Percentiles rank a stretch among this genome's conserved stretches.
Evolutionary conservation across 2,113 vertebrate genomes (phyloP).

Genomic region (Thalassarche chlororhynchos): DNA sequence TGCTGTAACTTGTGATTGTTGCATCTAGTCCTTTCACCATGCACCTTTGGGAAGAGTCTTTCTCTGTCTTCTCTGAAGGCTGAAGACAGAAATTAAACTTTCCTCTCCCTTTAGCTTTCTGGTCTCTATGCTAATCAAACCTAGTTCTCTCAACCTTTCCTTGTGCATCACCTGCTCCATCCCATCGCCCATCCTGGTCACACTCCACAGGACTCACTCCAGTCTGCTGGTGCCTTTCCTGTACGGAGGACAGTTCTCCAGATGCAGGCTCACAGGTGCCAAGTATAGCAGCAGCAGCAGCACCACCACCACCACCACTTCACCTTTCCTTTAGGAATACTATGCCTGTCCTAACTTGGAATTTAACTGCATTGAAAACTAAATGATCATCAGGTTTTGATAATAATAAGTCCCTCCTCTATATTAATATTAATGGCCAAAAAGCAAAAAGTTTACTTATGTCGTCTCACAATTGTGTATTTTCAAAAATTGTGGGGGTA

Average conservation of each 20-base stretch:
- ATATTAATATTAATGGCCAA: neutral
- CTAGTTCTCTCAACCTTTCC: neutral
- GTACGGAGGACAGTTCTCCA: neutral
- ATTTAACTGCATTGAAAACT: neutral
- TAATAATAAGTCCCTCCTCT: neutral
- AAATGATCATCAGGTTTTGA: neutral
- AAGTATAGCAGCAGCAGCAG: neutral
- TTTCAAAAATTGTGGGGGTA: neutral
- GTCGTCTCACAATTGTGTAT: neutral
- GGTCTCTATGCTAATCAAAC: neutral
- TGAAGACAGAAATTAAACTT: neutral
- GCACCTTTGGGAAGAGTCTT: neutral
- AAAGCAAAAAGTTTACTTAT: neutral
- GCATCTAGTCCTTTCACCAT: neutral
- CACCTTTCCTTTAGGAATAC: neutral
- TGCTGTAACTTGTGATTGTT: neutral
- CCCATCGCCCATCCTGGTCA: neutral
- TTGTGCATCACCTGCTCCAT: neutral
- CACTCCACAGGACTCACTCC: neutral
- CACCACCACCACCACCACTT: fast-evolving
- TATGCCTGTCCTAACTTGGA: neutral
- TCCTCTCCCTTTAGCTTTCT: neutral
- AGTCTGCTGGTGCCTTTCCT: neutral
- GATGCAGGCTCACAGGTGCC: neutral
- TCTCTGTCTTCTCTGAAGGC: neutral